Evolutionary conservation across 2,888 invertebrate genomes (phyloP).

Genomic region (Drosophila nigricruria): DNA sequence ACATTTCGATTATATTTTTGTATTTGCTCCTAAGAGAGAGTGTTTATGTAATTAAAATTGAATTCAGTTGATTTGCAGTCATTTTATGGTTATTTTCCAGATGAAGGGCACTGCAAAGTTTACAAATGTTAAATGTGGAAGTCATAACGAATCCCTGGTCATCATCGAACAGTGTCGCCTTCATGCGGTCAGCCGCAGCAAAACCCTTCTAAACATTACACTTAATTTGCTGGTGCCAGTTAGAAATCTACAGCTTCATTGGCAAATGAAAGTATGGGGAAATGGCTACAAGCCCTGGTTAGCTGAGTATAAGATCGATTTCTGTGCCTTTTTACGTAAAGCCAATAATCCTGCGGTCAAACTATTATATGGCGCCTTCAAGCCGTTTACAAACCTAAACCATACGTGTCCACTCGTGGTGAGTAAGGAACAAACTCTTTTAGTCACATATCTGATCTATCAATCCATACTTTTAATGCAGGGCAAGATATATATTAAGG

Average conservation of each 20-base stretch:
- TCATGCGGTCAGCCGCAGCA: slow-evolving; percentile 28
- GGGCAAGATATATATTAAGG: slow-evolving; percentile 4
- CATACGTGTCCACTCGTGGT: slow-evolving; percentile 18
- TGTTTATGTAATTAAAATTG: not conserved
- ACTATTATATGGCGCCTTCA: slow-evolving; percentile 9
- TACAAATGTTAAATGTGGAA: slow-evolving; percentile 36
- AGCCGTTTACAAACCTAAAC: slow-evolving; percentile 11
- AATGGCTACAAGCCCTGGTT: slow-evolving; percentile 37
- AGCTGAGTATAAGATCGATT: slow-evolving; percentile 1
- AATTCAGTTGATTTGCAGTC: not conserved
- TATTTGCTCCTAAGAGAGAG: not conserved
- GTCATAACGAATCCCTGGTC: slow-evolving; percentile 27
- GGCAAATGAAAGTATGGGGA: slow-evolving; percentile 22
- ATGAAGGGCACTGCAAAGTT: not conserved
- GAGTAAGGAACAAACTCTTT: not conserved
- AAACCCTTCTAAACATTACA: slow-evolving; percentile 17
- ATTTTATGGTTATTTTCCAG: not conserved
- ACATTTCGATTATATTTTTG: not conserved
- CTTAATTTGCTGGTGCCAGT: not conserved
- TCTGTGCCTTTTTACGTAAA: slow-evolving; percentile 13
- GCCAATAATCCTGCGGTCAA: slow-evolving; percentile 15
- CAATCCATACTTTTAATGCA: not conserved
- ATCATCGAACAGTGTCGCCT: slow-evolving; percentile 32
- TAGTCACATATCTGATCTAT: not conserved
- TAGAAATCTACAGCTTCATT: not conserved